Evolutionary conservation across 2,888 invertebrate species (phyloP).

Genomic region (Eristalis arbustorum): DNA sequence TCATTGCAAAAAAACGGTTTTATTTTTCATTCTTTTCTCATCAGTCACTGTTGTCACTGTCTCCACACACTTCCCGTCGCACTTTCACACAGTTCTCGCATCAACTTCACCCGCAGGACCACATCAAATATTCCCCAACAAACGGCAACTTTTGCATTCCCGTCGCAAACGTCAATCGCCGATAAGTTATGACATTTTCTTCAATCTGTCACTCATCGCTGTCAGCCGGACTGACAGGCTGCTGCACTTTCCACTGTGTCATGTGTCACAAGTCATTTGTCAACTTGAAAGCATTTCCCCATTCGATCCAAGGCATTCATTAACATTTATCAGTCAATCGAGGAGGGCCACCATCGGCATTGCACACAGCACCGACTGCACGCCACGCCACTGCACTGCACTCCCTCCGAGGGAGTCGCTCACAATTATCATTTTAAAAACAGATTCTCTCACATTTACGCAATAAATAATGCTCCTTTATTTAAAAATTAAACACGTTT

Average conservation of each 20-base stretch:
- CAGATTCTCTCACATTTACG: constrained; percentile 22
- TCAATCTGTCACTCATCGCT: background rate
- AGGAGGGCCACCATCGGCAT: background rate
- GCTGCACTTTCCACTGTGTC: background rate
- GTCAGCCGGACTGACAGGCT: background rate
- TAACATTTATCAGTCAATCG: background rate
- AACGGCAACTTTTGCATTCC: background rate
- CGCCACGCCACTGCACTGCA: background rate
- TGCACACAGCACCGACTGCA: background rate
- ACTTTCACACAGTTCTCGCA: background rate
- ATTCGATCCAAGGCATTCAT: background rate
- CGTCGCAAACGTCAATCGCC: background rate
- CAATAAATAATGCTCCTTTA: constrained; percentile 5
- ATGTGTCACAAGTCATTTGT: background rate
- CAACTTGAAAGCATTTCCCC: background rate
- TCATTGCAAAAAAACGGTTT: too few relatives aligned
- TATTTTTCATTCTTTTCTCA: too few relatives aligned
- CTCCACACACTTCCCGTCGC: background rate
- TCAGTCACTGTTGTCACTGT: too few relatives aligned
- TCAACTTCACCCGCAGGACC: too few relatives aligned
- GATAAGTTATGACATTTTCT: background rate
- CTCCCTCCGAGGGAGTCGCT: background rate
- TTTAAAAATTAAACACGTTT: constrained; percentile 34
- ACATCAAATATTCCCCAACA: background rate
- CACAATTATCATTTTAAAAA: constrained; percentile 3